phyloP scores from a whole-genome alignment of 2,113 vertebrate genomes.

The Tachysurus vachellii region DNA sequence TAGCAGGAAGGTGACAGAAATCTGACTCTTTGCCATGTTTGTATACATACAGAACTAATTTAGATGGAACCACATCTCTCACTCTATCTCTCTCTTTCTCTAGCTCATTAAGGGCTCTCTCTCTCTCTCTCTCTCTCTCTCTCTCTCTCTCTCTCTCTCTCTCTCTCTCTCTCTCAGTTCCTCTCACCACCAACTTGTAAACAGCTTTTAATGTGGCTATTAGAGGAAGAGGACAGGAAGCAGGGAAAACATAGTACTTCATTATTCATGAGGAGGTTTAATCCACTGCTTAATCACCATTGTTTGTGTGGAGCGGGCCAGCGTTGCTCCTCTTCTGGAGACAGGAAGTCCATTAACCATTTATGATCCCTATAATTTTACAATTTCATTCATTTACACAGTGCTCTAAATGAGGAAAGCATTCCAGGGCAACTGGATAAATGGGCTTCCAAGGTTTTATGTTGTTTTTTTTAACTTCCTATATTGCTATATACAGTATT shows the following conservation, averaged over 20 bases:
- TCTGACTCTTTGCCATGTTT: slow-evolving; percentile 29
- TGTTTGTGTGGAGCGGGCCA: slow-evolving; percentile 78
- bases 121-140: slow-evolving; percentile 62
- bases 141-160: slow-evolving; percentile 59
- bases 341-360: slow-evolving; percentile 75
- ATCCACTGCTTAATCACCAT: slow-evolving; percentile 91
- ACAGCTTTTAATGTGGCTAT: slow-evolving; percentile 95
- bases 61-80: slow-evolving; percentile 1
- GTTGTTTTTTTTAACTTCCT: neutral
- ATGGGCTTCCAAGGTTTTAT: neutral
- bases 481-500: neutral
- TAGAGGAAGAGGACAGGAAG: slow-evolving; percentile 93
- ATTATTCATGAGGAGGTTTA: slow-evolving; percentile 91
- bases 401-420: slow-evolving; percentile 18
- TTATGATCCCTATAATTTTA: slow-evolving; percentile 42
- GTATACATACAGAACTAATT: slow-evolving; percentile 26
- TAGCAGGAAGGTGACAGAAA: slow-evolving; percentile 23
- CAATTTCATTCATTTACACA: slow-evolving; percentile 47
- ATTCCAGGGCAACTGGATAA: slow-evolving; percentile 12
- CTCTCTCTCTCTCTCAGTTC: slow-evolving; percentile 69
- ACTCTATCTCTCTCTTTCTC: slow-evolving; percentile 60
- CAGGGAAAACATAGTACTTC: slow-evolving; percentile 82
- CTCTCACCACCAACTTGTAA: slow-evolving; percentile 86
- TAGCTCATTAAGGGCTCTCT: slow-evolving; percentile 47
- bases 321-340: slow-evolving; percentile 67